Evolutionary conservation across 1,140 invertebrate species (phyloP), one percentile per base, ranked within the genome.

Genomic region (Ceratoteleas bidentatus): DNA sequence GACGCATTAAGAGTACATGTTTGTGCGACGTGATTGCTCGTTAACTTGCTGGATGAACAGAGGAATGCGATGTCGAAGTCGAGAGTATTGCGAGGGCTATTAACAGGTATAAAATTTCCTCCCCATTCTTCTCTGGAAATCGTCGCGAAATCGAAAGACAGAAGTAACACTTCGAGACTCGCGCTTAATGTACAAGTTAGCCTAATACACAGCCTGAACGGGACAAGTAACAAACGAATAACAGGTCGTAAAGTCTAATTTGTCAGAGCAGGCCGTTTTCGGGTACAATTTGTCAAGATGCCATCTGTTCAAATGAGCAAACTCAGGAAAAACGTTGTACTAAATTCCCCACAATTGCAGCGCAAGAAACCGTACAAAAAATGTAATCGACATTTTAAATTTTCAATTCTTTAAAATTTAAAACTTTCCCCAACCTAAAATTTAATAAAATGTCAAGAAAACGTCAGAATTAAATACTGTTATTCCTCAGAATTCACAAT

Each of bases 231-330:
- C 60, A 75, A 83, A 83, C 47, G 32, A 65, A 65, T 62, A 83
- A 83, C 81, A 70, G 45, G 36, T 60, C 40, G 58, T 75, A 72
- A 83, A 1, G 53, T 52, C 49, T 83, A 78, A 38, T 54, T 83
- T 66, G 40, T 66, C 66, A 79, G 45, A 78, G 36, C 81, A 83
- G 81, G 81, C 81, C 81, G 81, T 83, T 83, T 68, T 64, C 40
- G 56, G 62, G 38, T 72, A 45, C 57, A 72, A 61, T 54, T 61
- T 72, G 34, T 45, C 61, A 61, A 53, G 15, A 24, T 24, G 24
- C 24, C 24, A 4, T 1, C 24, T 24, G 24, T 24, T 24, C 24
- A 24, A n/a, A 24, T 24, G 24, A 24, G 24, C 24, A 24, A 24
- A 24, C 1, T 24, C 24, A 24, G 24, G 24, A 24, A 24, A 24